Base-by-base conservation (phyloP, 2,888 invertebrate genomes). In the Synanthedon vespiformis region DNA sequence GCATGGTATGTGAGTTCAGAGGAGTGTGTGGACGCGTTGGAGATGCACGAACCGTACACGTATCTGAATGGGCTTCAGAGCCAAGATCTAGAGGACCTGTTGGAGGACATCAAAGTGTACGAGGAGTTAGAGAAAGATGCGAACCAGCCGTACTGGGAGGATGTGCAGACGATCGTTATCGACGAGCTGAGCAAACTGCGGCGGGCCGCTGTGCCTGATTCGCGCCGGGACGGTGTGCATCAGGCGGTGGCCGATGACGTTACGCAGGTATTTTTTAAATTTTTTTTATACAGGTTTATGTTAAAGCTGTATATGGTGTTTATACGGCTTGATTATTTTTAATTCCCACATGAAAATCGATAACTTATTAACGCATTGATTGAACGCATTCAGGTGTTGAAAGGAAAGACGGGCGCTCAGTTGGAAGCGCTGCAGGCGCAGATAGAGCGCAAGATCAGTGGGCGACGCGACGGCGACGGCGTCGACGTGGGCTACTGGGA, bases 401-500 rank as follows among this genome's bases (percentile, higher is more conserved):
- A 95, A 70, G 97, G 97, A 50, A 99, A 99, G 88, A 93, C 95
- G 0, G 94, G 96, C 1, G 88, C 90, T 3, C 97, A 99, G 77
- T 86, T 99, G 59, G 92, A 92, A 61, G 91, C 93, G 53, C 83
- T 99, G 61, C 95, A 96, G 70, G 81, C 88, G 27, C 93, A 95
- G 75, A 97, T 99, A 66, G 95, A 95, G 77, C 87, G 88, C 13
- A 98, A 98, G 87, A 94, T 98, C 56, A 89, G 89, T 62, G 93
- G 93, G 0, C 92, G 93, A 57, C 92, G 91, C 49, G 97, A 95
- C 80, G 97, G 91, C 48, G 97, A 95, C 80, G 97, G 97, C 13
- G 93, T 98, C 49, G 99, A 99, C 85, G 94, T 98, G 58, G 96
- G 96, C 49, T 99, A 98, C 82, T 99, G 99, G 99, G 99, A 99